A percentile compares a stretch with the other conserved stretches of the same genome.
phyloP scores from a whole-genome alignment of 2,797 vertebrate species.

The Salarias fasciatus region DNA sequence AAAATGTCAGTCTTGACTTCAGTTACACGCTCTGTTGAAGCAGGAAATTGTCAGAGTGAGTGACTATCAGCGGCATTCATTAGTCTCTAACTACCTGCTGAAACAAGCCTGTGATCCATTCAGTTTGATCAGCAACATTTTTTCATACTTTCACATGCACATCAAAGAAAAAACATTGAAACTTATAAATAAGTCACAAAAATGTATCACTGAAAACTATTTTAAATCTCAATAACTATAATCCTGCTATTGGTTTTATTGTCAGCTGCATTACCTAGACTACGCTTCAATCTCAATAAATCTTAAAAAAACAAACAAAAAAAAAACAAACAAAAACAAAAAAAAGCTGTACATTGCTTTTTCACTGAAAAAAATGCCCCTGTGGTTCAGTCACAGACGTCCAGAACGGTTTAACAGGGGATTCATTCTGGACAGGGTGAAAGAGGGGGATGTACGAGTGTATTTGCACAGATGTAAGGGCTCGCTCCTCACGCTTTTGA shows the following conservation, averaged over 20 bases:
- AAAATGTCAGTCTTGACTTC: constrained; percentile 99
- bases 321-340: too few relatives aligned
- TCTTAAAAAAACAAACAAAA: too few relatives aligned
- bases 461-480: neutral
- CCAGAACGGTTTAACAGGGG: constrained; percentile 28
- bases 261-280: constrained; percentile 40
- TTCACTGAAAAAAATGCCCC: constrained; percentile 53
- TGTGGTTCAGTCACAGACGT: constrained; percentile 24
- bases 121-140: constrained; percentile 46
- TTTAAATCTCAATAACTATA: constrained; percentile 53
- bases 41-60: constrained; percentile 93
- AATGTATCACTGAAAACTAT: constrained; percentile 12
- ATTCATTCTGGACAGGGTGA: constrained; percentile 14
- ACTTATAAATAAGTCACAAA: constrained; percentile 21
- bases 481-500: constrained; percentile 34
- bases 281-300: constrained; percentile 47
- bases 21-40: constrained; percentile 99
- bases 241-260: constrained; percentile 51
- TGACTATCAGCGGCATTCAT: constrained; percentile 85
- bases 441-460: constrained; percentile 1
- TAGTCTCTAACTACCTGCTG: constrained; percentile 83
- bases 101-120: constrained; percentile 79
- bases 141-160: constrained; percentile 23
- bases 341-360: constrained; percentile 20
- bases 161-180: constrained; percentile 12